Percentiles rank a stretch among this genome's conserved stretches.
These are phyloP conservation scores for Disparrhopalites patrizii DNA, from an alignment of 2,888 invertebrate genomes.

Conservation along the genomic window DNA sequence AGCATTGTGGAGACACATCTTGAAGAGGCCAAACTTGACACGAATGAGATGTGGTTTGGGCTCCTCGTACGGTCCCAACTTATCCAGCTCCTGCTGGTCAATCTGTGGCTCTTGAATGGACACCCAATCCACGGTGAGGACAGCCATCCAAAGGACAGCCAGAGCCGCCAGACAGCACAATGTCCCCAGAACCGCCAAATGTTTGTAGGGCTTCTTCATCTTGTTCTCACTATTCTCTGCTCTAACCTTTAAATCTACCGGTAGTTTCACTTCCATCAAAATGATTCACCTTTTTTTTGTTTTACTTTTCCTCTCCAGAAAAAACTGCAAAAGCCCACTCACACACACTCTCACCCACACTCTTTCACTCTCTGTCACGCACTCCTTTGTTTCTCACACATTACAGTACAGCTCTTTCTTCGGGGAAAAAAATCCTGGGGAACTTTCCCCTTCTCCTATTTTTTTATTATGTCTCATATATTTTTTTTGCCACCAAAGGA, in stretches of 20 bases:
- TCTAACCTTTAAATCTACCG: constrained; percentile 18
- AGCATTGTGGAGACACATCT: constrained; percentile 39
- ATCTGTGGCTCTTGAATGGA: constrained; percentile 44
- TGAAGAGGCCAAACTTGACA: constrained; percentile 44
- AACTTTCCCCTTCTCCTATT: neutral
- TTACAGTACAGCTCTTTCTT: no score
- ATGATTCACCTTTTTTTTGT: neutral
- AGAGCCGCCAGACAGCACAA: constrained; percentile 40
- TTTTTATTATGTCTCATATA: no score
- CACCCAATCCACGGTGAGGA: constrained; percentile 45
- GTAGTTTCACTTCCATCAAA: constrained; percentile 27
- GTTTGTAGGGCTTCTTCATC: constrained; percentile 46
- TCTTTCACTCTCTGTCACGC: neutral
- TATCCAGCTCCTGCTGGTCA: constrained; percentile 43
- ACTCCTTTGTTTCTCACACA: no score
- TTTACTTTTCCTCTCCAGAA: neutral
- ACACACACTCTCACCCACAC: neutral
- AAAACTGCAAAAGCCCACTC: neutral
- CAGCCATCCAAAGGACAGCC: constrained; percentile 41
- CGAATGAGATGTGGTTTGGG: constrained; percentile 43
- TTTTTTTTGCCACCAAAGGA: no score
- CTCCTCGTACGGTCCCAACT: constrained; percentile 44
- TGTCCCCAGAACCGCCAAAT: constrained; percentile 43
- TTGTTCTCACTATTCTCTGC: constrained; percentile 19
- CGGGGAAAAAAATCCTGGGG: neutral